Conservation (phyloP, 2,888 invertebrate species). For the Capitulum mitella region DNA sequence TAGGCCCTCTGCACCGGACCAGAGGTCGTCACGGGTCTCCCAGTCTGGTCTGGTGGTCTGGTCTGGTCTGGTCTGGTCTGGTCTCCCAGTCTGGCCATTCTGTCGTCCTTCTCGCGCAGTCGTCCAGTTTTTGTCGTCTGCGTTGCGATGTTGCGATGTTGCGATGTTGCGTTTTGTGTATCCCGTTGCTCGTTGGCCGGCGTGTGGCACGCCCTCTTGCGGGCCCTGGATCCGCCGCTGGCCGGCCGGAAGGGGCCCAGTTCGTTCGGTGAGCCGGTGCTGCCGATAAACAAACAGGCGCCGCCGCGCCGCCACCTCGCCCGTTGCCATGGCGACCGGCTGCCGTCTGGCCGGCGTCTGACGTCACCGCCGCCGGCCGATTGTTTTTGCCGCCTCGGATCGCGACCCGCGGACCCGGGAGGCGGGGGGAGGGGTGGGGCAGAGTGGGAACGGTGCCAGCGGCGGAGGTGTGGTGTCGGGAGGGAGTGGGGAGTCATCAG, state of each 20-base stretch:
- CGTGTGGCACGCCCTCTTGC: no score
- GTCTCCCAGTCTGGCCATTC: no score
- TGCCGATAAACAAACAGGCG: slow-evolving; percentile 8
- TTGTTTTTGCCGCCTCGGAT: background rate
- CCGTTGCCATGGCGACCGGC: background rate
- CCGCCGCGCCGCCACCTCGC: background rate
- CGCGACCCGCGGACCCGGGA: background rate
- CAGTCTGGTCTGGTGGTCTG: no score
- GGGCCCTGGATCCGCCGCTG: background rate
- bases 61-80: no score
- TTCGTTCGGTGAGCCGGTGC: background rate
- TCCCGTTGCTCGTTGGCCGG: no score
- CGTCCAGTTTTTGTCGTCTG: no score
- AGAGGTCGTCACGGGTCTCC: no score
- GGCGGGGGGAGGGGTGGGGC: background rate
- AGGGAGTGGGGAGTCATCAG: no score
- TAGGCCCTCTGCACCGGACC: no score
- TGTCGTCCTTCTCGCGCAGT: no score
- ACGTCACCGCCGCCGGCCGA: background rate
- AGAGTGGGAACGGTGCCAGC: background rate
- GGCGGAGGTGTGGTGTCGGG: background rate
- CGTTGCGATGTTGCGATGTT: no score
- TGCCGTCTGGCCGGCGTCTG: background rate
- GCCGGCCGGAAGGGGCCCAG: background rate
- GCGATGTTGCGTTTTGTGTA: no score